Percentiles rank a stretch among this genome's conserved stretches.
Conservation (phyloP, 2,888 invertebrate species). For the Harpalus rufipes region DNA sequence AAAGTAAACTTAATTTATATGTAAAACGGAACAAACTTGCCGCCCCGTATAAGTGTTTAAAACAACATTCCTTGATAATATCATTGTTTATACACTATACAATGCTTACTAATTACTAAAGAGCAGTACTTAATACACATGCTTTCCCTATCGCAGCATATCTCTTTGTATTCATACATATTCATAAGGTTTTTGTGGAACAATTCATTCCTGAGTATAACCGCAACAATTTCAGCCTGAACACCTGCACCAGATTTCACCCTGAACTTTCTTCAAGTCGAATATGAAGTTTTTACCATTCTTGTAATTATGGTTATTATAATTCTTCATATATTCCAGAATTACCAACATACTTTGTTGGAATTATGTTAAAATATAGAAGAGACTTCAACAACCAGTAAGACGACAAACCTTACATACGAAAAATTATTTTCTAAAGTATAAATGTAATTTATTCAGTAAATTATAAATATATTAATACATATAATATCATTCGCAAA, state of each 20-base stretch:
- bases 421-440: too few species aligned
- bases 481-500: too few species aligned
- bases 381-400: constrained; percentile 10
- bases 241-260: constrained; percentile 36
- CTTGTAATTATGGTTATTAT: constrained; percentile 35
- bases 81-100: not conserved
- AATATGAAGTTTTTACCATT: constrained; percentile 42
- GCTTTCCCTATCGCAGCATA: constrained; percentile 33
- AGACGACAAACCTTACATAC: not conserved
- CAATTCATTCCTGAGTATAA: constrained; percentile 25
- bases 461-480: too few species aligned
- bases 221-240: constrained; percentile 35
- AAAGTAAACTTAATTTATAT: not conserved
- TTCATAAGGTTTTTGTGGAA: constrained; percentile 36
- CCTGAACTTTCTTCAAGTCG: constrained; percentile 44
- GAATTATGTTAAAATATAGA: not conserved
- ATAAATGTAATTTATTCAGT: too few species aligned
- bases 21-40: not conserved
- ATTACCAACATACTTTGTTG: not conserved
- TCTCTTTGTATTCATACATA: constrained; percentile 24
- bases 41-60: not conserved
- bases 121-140: constrained; percentile 25
- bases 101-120: constrained; percentile 11
- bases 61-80: constrained; percentile 6
- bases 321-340: not conserved